Evolutionary conservation across 53 echinoderm and acorn worm species (phyloP).

Genomic region (Henricia sp.): DNA sequence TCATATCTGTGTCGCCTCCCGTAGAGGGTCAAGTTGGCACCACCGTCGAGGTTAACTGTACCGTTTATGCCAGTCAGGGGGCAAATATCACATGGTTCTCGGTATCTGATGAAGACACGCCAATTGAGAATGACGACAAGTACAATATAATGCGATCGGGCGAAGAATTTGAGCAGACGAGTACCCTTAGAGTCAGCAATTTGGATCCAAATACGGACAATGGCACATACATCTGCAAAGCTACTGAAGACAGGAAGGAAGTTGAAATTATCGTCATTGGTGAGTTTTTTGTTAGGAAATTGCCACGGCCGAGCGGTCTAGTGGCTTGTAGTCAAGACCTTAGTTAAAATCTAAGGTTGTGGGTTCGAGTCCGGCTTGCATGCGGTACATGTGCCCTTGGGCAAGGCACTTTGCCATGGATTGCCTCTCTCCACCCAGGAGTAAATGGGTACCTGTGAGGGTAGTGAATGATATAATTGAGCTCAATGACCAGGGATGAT

Average conservation of each 20-base stretch:
- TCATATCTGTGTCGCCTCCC: constrained; percentile 1
- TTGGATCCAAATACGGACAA: background rate
- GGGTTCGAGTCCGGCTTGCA: too few relatives aligned
- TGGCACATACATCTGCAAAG: constrained; percentile 5
- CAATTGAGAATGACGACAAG: background rate
- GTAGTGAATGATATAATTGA: too few relatives aligned
- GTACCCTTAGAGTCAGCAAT: background rate
- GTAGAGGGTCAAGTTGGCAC: background rate
- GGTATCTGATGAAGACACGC: background rate
- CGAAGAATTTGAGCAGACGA: background rate
- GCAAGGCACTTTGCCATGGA: too few relatives aligned
- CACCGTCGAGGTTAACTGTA: background rate
- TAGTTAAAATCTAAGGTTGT: too few relatives aligned
- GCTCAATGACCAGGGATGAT: too few relatives aligned
- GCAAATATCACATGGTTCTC: background rate
- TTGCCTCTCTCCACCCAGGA: too few relatives aligned
- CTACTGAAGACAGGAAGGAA: background rate
- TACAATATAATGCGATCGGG: background rate
- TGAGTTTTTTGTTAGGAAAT: too few relatives aligned
- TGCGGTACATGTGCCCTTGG: too few relatives aligned
- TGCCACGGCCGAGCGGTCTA: too few relatives aligned
- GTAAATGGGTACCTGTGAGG: too few relatives aligned
- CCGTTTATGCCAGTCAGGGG: background rate
- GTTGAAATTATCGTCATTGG: background rate
- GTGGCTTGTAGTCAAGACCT: too few relatives aligned